Evolutionary conservation across 2,888 invertebrate genomes (phyloP).

Genomic region (Phortica magna): DNA sequence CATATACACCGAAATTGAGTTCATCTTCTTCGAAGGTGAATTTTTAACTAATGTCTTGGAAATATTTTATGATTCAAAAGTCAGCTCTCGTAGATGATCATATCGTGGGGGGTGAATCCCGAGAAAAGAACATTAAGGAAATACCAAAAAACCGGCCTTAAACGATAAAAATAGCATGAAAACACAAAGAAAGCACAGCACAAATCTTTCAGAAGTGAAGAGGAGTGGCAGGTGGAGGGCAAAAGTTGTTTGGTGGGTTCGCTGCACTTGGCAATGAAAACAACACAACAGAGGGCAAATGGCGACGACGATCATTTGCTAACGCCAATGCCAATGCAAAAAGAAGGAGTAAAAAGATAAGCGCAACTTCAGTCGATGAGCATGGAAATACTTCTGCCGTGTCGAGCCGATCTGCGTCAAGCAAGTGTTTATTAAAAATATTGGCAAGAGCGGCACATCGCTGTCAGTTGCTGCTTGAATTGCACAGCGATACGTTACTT

Average conservation of each 20-base stretch:
- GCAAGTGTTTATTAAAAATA: not conserved
- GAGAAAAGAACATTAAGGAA: not conserved
- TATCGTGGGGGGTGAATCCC: too few species aligned
- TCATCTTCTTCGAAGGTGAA: too few species aligned
- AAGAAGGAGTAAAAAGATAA: not conserved
- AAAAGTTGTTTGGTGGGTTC: conserved; percentile 19
- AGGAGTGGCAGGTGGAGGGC: not conserved
- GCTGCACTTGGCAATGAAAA: not conserved
- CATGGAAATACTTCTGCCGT: not conserved
- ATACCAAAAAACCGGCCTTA: not conserved
- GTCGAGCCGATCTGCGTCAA: not conserved
- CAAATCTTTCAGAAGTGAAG: not conserved
- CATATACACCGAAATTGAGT: too few species aligned
- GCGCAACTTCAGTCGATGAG: not conserved
- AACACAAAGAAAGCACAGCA: not conserved
- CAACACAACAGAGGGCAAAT: not conserved
- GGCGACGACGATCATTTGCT: not conserved
- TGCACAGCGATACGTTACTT: not conserved
- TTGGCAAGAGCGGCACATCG: not conserved
- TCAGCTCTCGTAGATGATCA: too few species aligned
- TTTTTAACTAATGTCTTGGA: too few species aligned
- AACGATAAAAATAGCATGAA: not conserved
- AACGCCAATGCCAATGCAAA: not conserved
- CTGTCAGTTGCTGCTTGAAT: not conserved
- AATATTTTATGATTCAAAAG: too few species aligned